phyloP scores from a whole-genome alignment of 1,140 invertebrate species.

The Eurosta solidaginis region DNA sequence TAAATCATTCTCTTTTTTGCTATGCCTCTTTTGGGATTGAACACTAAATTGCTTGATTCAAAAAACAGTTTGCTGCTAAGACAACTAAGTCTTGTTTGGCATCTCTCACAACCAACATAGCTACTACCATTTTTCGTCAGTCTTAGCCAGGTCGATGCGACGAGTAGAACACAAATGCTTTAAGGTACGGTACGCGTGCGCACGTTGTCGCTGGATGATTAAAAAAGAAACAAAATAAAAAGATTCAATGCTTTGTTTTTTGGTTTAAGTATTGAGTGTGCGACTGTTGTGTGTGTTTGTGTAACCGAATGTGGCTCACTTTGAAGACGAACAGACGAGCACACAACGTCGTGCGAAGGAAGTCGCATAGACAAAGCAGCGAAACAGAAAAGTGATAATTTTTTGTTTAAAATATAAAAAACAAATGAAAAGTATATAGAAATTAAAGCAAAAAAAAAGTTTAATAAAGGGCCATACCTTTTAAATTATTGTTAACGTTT shows the following conservation, averaged over 20 bases:
- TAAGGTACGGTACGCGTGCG: constrained; percentile 21
- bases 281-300: background rate
- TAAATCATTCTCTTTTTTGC: constrained; percentile 2
- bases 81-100: background rate
- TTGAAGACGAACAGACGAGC: background rate
- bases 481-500: background rate
- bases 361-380: background rate
- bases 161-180: constrained; percentile 23
- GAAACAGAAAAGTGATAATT: background rate
- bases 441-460: background rate
- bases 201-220: background rate
- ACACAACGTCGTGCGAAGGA: background rate
- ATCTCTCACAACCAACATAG: background rate
- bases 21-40: background rate
- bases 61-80: background rate
- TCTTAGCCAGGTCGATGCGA: constrained; percentile 16
- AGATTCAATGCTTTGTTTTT: background rate
- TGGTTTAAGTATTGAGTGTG: background rate
- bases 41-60: background rate
- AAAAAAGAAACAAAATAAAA: background rate
- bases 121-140: constrained; percentile 3
- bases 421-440: background rate
- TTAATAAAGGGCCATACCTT: background rate
- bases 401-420: background rate
- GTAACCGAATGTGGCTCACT: background rate